Evolutionary conservation across 2,113 vertebrate genomes (phyloP), one percentile per base, ranked within the genome.

Genomic region (Actinemys pallida): DNA sequence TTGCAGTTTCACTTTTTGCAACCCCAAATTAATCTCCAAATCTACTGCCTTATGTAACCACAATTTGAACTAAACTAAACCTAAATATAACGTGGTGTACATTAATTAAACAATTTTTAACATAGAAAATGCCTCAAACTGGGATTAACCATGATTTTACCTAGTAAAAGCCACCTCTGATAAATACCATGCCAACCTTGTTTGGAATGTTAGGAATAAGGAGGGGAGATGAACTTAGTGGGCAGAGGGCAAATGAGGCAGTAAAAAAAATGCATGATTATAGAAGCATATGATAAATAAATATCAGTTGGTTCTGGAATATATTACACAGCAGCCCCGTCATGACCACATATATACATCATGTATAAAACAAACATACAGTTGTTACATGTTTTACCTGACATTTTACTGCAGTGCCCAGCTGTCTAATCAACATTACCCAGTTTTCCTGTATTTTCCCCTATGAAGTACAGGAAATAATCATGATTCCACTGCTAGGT

Each of bases 391-490:
- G 4, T 81, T 86, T 84, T 35, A n/a, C 11, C 87, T 79, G 16
- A 45, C 22, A 45, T 59, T 83, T 82, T 24, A 62, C 4, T 93
- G 81, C 24, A 87, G 76, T 76, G 35, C 94, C 88, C 82, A 81
- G 76, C 83, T 82, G 75, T 88, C 94, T 86, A 82, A 94, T 31
- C 76, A 83, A 39, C 31, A 78, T 42, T 29, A 76, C 84, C 45
- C 16, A 75, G 56, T 57, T 57, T 57, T 57, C 24, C 57, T 89
- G 65, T 42, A 82, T 14, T 91, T 62, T 0, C 56, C 81, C 56
- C 88, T 85, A 20, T 83, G 39, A 94, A 79, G 82, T 87, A 65
- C 50, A 42, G 19, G 35, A 86, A 86, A 88, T 42, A 95, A 92
- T 50, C 45, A 31, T n/a, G 81, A 84, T 90, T 83, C 72, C 90